Conservation (phyloP, 1,140 invertebrate genomes). For the Epicauta chinensis region DNA sequence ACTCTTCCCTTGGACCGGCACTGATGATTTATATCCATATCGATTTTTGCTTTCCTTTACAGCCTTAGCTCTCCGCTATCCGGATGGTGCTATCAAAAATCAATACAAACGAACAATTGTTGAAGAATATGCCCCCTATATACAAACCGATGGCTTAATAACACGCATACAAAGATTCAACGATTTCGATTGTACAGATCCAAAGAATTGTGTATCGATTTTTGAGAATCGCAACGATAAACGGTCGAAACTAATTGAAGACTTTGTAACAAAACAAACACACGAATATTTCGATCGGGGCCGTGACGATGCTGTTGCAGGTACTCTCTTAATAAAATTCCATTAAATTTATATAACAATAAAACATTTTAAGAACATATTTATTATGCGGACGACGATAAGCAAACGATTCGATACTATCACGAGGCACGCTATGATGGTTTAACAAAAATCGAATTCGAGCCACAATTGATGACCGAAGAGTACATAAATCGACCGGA, state of each 20-base stretch:
- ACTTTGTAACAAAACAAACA: slow-evolving; percentile 50
- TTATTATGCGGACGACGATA: slow-evolving; percentile 40
- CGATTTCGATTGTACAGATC: slow-evolving; percentile 58
- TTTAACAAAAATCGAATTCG: slow-evolving; percentile 54
- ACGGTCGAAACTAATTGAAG: slow-evolving; percentile 52
- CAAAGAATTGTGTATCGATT: slow-evolving; percentile 55
- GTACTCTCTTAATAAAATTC: slow-evolving; percentile 44
- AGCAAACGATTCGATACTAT: slow-evolving; percentile 62
- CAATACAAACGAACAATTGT: slow-evolving; percentile 69
- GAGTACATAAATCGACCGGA: slow-evolving; percentile 54
- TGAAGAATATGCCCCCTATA: slow-evolving; percentile 72
- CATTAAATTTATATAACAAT: background rate
- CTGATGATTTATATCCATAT: no score
- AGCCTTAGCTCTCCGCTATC: slow-evolving; percentile 71
- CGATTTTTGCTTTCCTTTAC: no score
- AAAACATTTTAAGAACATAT: slow-evolving; percentile 51
- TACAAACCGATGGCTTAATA: slow-evolving; percentile 62
- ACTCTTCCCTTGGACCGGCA: no score
- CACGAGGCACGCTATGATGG: slow-evolving; percentile 60
- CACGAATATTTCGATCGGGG: slow-evolving; percentile 65
- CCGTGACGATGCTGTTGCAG: slow-evolving; percentile 59
- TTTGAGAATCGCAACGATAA: slow-evolving; percentile 65
- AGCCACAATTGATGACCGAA: slow-evolving; percentile 52
- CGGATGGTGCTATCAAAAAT: slow-evolving; percentile 61
- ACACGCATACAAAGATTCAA: slow-evolving; percentile 61